phyloP scores from a whole-genome alignment of 2,113 vertebrate genomes.

The Heptranchias perlo region DNA sequence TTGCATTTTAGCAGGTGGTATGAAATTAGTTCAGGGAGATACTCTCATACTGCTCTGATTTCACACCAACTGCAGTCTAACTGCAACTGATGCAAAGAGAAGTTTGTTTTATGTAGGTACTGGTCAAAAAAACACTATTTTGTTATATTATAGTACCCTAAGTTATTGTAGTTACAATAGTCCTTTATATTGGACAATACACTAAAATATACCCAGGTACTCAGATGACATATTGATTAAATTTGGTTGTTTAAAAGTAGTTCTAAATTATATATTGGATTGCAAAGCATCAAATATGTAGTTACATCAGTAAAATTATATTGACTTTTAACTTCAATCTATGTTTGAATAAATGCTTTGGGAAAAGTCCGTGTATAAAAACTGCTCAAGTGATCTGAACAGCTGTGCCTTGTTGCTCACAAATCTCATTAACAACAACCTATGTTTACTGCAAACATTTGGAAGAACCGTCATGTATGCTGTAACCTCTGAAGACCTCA shows the following conservation, averaged over 20 bases:
- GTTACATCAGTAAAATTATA: not conserved
- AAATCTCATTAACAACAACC: slow-evolving; percentile 42
- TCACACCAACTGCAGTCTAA: not conserved
- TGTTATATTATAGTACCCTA: not conserved
- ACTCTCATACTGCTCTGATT: not conserved
- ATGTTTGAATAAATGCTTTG: not conserved
- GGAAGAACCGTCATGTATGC: slow-evolving; percentile 48
- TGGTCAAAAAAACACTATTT: not conserved
- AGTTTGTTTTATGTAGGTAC: not conserved
- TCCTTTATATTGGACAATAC: not conserved
- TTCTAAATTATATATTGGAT: not conserved
- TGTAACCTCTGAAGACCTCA: slow-evolving; percentile 41
- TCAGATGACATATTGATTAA: not conserved
- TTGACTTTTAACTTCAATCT: not conserved
- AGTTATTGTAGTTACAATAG: not conserved
- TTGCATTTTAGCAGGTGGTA: not conserved
- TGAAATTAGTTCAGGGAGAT: too few relatives aligned
- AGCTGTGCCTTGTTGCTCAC: slow-evolving; percentile 48
- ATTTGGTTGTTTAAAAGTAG: not conserved
- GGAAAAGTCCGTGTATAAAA: not conserved
- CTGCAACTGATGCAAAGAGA: not conserved
- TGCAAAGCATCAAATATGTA: not conserved
- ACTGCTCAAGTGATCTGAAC: slow-evolving; percentile 40
- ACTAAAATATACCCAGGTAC: not conserved
- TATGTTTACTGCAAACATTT: slow-evolving; percentile 47